Percentiles rank a stretch among this genome's conserved stretches.
phyloP scores from a whole-genome alignment of 2,797 vertebrate species.

The Chrysocyon brachyurus region DNA sequence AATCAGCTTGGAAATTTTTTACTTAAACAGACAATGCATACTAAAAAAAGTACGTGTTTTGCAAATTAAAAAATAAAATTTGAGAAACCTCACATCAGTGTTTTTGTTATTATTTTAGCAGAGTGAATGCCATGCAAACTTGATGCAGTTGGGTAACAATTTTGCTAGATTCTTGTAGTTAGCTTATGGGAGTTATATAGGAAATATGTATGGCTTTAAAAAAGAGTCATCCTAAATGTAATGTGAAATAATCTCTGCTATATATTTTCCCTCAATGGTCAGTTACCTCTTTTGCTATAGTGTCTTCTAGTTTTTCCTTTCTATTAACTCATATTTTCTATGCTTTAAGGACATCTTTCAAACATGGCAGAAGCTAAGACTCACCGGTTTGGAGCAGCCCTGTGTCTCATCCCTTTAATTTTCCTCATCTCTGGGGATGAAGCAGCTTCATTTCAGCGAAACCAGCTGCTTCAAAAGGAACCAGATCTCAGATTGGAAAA shows the following conservation, averaged over 20 bases:
- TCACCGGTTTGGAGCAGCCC: conserved; percentile 83
- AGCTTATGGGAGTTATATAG: not conserved
- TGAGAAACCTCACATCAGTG: not conserved
- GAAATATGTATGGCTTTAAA: conserved; percentile 25
- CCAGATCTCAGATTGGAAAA: conserved; percentile 89
- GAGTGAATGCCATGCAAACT: conserved; percentile 14
- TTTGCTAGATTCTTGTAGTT: conserved; percentile 46
- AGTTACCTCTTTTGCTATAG: not conserved
- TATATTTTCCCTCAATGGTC: not conserved
- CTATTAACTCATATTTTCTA: conserved; percentile 83
- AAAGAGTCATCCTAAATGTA: not conserved
- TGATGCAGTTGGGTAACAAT: not conserved
- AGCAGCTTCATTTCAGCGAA: conserved; percentile 93
- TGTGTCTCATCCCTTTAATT: conserved; percentile 87
- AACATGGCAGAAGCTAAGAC: conserved; percentile 88
- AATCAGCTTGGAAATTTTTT: conserved; percentile 54
- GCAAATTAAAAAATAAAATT: conserved; percentile 51
- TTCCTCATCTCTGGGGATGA: conserved; percentile 87
- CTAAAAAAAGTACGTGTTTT: not conserved
- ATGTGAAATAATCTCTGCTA: not conserved
- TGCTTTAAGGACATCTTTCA: conserved; percentile 87
- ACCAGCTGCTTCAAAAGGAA: conserved; percentile 92
- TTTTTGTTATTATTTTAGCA: conserved; percentile 31
- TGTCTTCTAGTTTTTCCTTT: conserved; percentile 44
- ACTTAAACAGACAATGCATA: not conserved